Base-by-base conservation (phyloP, 2,888 invertebrate genomes). In the Ommatoiulus sabulosus region DNA sequence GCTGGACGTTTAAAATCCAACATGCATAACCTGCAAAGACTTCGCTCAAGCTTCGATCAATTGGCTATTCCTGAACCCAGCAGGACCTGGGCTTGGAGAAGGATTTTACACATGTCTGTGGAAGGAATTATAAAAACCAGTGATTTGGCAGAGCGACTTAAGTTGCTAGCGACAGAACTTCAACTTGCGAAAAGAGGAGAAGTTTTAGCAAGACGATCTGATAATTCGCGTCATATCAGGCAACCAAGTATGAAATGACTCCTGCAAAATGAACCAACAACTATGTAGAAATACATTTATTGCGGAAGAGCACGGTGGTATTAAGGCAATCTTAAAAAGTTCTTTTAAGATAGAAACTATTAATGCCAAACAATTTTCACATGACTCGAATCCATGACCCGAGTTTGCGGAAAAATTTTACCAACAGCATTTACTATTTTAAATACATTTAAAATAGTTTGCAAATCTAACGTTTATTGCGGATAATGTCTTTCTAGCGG, bases 41-140 rank as follows among this genome's bases (percentile, higher is more conserved):
- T 88, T 15, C 72, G 80, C 20, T 17, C 80, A 7, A 84, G 86
- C 85, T 88, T 88, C 20, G 88, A 88, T 20, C 20, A 48, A 85
- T 52, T 88, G 10, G 85, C 44, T 24, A 24, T 88, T 48, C 88
- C 88, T n/a, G 88, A 88, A 86, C 88, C 88, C 44, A 86, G 88
- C 46, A 84, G 88, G 57, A 88, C 85, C 48, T 88, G 88, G 88
- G 88, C 88, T 24, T 88, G 88, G 88, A 88, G 88, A 52, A 84
- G 88, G 52, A 88, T 88, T 85, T 52, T 88, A n/a, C 88, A 88
- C 88, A 88, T 85, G 85, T 88, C 88, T 6, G 88, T 88, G 20
- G 88, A 88, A 57, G 88, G 88, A 17, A 88, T 88, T 20, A 84
- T 88, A 7, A 85, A 84, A 88, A 85, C 88, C 35, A 86, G 85